Conservation (phyloP, 53 echinoderm and acorn worm genomes). For the Paracentrotus lividus region DNA sequence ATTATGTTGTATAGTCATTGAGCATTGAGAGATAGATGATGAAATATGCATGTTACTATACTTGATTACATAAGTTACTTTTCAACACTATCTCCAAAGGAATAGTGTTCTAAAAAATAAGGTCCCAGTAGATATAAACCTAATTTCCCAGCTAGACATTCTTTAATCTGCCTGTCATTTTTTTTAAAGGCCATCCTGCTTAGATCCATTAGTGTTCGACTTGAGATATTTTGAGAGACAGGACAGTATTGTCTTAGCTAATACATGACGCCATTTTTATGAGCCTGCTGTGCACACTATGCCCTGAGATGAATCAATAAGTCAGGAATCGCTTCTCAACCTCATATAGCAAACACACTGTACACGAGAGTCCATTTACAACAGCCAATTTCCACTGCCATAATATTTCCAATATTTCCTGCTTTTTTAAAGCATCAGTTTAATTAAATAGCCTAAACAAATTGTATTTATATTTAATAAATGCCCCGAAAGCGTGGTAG, state of each 20-base stretch:
- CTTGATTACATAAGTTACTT: no score
- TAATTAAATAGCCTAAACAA: neutral
- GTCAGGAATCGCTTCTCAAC: neutral
- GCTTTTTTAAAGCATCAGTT: neutral
- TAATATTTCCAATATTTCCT: neutral
- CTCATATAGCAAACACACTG: neutral
- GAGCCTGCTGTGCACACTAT: conserved; percentile 43
- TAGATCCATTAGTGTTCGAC: conserved; percentile 35
- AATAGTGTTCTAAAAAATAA: neutral
- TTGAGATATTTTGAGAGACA: conserved; percentile 41
- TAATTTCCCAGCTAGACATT: neutral
- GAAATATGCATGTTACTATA: no score
- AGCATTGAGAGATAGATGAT: no score
- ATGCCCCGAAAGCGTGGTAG: neutral
- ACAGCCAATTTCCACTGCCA: neutral
- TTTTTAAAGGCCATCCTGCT: conserved; percentile 13
- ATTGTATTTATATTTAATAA: neutral
- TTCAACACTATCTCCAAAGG: no score
- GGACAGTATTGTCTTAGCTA: conserved; percentile 46
- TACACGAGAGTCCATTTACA: neutral
- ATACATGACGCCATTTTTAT: conserved; percentile 19
- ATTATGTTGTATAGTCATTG: no score
- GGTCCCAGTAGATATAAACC: neutral
- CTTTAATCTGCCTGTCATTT: neutral
- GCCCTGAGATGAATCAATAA: conserved; percentile 52